These are phyloP conservation scores for Virgularia gustaviana DNA, from an alignment of 92 coral and sea anemone species.

Conservation along the genomic window DNA sequence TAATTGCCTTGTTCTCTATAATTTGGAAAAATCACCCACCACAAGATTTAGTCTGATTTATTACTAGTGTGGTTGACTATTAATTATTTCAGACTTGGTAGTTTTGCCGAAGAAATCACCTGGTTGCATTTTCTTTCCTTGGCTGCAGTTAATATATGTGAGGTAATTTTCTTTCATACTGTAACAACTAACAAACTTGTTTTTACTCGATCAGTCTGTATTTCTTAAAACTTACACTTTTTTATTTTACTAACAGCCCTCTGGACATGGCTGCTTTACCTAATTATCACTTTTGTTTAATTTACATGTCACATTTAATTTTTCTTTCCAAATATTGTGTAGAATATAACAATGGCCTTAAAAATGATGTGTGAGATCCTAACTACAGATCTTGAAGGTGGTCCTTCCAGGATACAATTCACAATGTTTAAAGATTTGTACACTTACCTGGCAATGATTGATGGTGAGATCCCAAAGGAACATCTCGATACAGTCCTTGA, in stretches of 20 bases:
- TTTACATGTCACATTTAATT: not conserved
- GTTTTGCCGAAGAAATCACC: constrained; percentile 92
- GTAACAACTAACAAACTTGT: not conserved
- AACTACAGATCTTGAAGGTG: constrained; percentile 89
- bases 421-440: constrained; percentile 76
- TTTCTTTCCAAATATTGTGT: not conserved
- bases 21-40: not conserved
- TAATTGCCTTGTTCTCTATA: no score
- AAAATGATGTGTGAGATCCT: constrained; percentile 91
- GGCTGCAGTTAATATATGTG: constrained; percentile 81
- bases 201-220: not conserved
- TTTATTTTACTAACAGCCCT: not conserved
- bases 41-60: no score
- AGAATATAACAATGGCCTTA: constrained; percentile 90
- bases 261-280: not conserved
- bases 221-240: not conserved
- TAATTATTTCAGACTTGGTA: constrained; percentile 68
- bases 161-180: no score
- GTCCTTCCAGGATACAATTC: constrained; percentile 81
- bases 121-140: constrained; percentile 87
- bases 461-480: constrained; percentile 93
- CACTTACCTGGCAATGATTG: constrained; percentile 84
- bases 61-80: not conserved
- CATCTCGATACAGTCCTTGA: constrained; percentile 89
- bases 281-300: not conserved